phyloP scores from a whole-genome alignment of 2,888 invertebrate genomes.

The Nudaria mundana region DNA sequence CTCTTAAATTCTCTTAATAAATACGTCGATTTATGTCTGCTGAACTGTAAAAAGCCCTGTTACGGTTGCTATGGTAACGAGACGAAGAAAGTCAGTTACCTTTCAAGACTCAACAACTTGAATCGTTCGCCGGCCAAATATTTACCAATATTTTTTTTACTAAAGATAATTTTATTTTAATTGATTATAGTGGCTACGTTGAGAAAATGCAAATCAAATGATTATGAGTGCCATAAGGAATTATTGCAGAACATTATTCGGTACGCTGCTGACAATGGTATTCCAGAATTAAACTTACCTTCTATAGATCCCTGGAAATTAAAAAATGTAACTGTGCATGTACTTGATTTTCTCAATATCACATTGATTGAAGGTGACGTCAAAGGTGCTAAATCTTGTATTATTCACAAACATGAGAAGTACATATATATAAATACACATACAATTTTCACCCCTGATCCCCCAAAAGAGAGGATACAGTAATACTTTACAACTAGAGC shows the following conservation, averaged over 20 bases:
- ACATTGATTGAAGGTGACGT: background rate
- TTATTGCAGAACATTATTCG: constrained; percentile 3
- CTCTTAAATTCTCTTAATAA: no score
- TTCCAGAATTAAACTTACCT: constrained; percentile 11
- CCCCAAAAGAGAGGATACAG: no score
- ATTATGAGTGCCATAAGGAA: constrained; percentile 17
- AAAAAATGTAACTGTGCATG: constrained; percentile 2
- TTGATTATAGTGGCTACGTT: constrained; percentile 21
- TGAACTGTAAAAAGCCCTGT: no score
- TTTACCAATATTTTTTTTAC: no score
- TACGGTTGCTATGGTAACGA: no score
- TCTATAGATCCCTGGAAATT: constrained; percentile 16
- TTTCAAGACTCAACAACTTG: no score
- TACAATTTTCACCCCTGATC: no score
- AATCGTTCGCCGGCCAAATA: no score
- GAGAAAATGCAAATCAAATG: constrained; percentile 16
- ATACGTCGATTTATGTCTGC: no score
- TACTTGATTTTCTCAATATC: background rate
- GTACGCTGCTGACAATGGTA: constrained; percentile 7
- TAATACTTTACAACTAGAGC: no score
- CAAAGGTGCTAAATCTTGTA: background rate
- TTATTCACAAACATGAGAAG: constrained; percentile 1
- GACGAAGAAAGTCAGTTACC: no score
- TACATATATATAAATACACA: background rate
- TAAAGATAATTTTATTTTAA: background rate